phyloP scores from a whole-genome alignment of 2,113 vertebrate genomes.

The Gymnorhina tibicen region DNA sequence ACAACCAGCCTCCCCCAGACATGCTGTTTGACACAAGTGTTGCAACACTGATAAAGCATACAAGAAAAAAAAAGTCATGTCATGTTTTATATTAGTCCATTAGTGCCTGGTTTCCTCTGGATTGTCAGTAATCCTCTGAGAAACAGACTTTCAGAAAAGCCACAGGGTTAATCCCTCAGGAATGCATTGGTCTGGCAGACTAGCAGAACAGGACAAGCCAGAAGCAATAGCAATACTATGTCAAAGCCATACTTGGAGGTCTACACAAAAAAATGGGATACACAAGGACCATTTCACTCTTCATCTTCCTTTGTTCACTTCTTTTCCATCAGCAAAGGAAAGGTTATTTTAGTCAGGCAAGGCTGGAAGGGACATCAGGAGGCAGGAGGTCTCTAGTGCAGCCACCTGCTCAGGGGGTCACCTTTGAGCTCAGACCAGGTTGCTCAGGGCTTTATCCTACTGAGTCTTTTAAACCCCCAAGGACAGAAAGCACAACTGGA shows the following conservation, averaged over 20 bases:
- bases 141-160: not conserved
- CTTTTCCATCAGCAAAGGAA: not conserved
- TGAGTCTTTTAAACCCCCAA: not conserved
- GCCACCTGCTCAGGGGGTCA: not conserved
- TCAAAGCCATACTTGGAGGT: not conserved
- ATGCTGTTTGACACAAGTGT: not conserved
- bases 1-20: not conserved
- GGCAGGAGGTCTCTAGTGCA: not conserved
- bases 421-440: not conserved
- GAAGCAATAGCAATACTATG: not conserved
- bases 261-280: not conserved
- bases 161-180: not conserved
- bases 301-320: not conserved
- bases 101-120: not conserved
- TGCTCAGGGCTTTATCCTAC: not conserved
- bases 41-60: not conserved
- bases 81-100: slow-evolving; percentile 3
- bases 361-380: not conserved
- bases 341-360: not conserved
- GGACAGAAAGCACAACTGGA: not conserved
- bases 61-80: not conserved
- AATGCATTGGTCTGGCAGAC: not conserved
- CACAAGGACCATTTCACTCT: not conserved
- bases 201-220: not conserved
- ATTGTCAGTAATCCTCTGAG: not conserved